Evolutionary conservation across 2,888 invertebrate genomes (phyloP).

Genomic region (Strigamia transsilvanica): DNA sequence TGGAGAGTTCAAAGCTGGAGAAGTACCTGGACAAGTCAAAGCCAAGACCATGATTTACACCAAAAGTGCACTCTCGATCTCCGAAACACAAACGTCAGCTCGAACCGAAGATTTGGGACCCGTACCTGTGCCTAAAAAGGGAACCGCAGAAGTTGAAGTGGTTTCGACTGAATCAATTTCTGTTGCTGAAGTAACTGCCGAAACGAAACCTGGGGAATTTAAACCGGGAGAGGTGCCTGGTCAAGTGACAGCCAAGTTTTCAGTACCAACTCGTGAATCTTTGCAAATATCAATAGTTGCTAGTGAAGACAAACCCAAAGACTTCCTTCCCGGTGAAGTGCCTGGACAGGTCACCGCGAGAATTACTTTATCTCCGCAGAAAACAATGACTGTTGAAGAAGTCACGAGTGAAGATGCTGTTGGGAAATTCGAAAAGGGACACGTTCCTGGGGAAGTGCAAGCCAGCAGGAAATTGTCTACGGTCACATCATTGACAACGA

Average conservation of each 20-base stretch:
- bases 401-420: constrained; percentile 50
- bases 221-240: constrained; percentile 52
- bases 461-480: constrained; percentile 54
- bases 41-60: constrained; percentile 54
- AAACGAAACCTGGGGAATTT: constrained; percentile 52
- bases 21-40: constrained; percentile 50
- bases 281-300: constrained; percentile 58
- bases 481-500: constrained; percentile 44
- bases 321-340: constrained; percentile 52
- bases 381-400: constrained; percentile 56
- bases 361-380: constrained; percentile 55
- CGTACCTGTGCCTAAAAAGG: constrained; percentile 54
- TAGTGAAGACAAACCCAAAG: constrained; percentile 55
- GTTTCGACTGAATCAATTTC: constrained; percentile 53
- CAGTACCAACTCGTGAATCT: constrained; percentile 57
- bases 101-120: constrained; percentile 51
- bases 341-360: constrained; percentile 51
- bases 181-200: constrained; percentile 51
- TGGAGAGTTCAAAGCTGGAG: constrained; percentile 53
- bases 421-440: constrained; percentile 52
- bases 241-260: constrained; percentile 54
- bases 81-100: constrained; percentile 13
- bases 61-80: constrained; percentile 54
- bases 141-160: constrained; percentile 54
- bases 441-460: constrained; percentile 53